Evolutionary conservation across 2,888 invertebrate species (phyloP), one percentile per base, ranked within the genome.

Genomic region (Lasioglossum lativentre): DNA sequence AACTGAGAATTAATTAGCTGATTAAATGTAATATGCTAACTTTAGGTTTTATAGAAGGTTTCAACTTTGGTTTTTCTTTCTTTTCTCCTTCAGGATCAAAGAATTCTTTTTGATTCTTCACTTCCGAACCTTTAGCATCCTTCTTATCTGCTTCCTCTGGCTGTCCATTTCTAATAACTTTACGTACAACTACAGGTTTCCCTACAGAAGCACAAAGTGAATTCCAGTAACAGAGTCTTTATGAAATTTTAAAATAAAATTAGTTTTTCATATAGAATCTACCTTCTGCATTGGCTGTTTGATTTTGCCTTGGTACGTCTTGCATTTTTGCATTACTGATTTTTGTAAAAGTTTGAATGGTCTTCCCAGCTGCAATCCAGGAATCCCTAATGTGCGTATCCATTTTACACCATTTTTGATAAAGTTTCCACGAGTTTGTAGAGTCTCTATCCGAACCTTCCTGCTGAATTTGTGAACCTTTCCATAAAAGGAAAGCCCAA

Each of bases 401-500:
- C 96, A 98, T 97, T 92, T 97, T 97, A 88, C 97, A 97, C 98
- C 98, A 98, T 90, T 97, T 97, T 93, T 98, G 98, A 94, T 98
- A 98, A 16, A 98, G 95, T 87, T 97, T 96, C 98, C 98, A 98
- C 10, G 98, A 97, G 91, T 96, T 96, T 89, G 96, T 96, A 0
- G 94, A 91, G 63, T 95, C 96, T 40, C 96, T 96, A 89, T 96
- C 96, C 10, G 96, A 96, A 90, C 87, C 87, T 68, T 95, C 95
- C 66, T 93, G 93, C 91, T 95, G 95, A 63, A 96, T 92, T 90
- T 97, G 96, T 16, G 96, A 96, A 82, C 96, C 96, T 93, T 98
- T 98, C 98, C 98, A 98, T 68, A 98, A 94, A 6, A 97, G 95
- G 93, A 98, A 98, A 63, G 97, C 98, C 98, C 98, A 98, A 16